phyloP scores from a whole-genome alignment of 2,888 invertebrate species.

The Theretra japonica region DNA sequence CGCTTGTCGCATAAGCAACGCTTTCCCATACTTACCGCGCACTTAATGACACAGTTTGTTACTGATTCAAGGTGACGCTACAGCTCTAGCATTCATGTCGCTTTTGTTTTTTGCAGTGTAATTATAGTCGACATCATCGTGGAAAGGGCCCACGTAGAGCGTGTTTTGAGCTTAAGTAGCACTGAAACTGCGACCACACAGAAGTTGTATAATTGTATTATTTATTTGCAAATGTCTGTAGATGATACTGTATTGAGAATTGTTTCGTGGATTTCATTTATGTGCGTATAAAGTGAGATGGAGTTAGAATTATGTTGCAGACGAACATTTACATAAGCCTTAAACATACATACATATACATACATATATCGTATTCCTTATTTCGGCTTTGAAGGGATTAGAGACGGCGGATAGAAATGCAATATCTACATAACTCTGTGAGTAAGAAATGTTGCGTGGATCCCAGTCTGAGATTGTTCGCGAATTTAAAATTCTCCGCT shows the following conservation, averaged over 20 bases:
- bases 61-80: background rate
- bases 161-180: background rate
- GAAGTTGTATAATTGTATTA: background rate
- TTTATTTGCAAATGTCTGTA: background rate
- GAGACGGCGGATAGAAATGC: slow-evolving; percentile 19
- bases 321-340: slow-evolving; percentile 15
- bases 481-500: slow-evolving; percentile 13
- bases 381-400: slow-evolving; percentile 26
- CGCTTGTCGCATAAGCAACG: background rate
- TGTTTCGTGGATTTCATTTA: background rate
- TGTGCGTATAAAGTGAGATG: background rate
- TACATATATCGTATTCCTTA: slow-evolving; percentile 17
- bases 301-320: slow-evolving; percentile 12
- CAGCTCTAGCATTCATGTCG: background rate
- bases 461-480: slow-evolving; percentile 20
- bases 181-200: too few species aligned
- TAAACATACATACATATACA: background rate
- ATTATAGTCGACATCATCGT: background rate
- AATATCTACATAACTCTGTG: slow-evolving; percentile 21
- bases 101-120: background rate
- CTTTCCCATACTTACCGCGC: slow-evolving; percentile 2
- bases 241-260: background rate
- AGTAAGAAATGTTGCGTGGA: slow-evolving; percentile 12
- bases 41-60: slow-evolving; percentile 2
- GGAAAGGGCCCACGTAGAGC: too few species aligned